Evolutionary conservation across 2,797 vertebrate species (phyloP).

Genomic region (Myotis pilosus): DNA sequence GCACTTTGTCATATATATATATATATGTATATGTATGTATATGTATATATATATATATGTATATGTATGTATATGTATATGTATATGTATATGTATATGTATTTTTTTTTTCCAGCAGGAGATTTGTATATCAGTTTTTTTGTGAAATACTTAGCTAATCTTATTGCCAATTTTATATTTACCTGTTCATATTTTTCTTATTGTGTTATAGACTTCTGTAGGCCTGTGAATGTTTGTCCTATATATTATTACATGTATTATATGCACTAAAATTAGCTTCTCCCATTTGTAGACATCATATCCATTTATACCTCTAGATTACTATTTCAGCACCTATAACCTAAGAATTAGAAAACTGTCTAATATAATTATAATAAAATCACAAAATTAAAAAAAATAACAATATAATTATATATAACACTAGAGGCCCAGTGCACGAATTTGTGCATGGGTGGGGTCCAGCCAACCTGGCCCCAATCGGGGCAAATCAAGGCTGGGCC

Average conservation of each 20-base stretch:
- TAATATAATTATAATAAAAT: neutral
- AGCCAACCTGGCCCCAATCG: too few relatives aligned
- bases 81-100: too few relatives aligned
- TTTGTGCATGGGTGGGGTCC: too few relatives aligned
- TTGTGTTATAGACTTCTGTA: neutral
- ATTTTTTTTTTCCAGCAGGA: too few relatives aligned
- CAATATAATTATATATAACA: neutral
- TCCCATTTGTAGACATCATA: neutral
- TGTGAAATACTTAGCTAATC: neutral
- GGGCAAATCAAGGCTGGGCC: too few relatives aligned
- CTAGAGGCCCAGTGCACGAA: too few relatives aligned
- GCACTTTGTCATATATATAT: neutral
- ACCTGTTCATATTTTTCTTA: neutral
- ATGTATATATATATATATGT: too few relatives aligned
- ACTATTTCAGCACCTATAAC: neutral
- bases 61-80: too few relatives aligned
- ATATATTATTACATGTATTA: neutral
- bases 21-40: too few relatives aligned
- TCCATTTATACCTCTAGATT: neutral
- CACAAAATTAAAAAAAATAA: neutral
- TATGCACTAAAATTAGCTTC: neutral
- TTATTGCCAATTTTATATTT: neutral
- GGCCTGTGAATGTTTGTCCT: neutral
- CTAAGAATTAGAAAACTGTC: neutral
- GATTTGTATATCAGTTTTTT: neutral